phyloP scores from a whole-genome alignment of 1,140 invertebrate species.

The Drosophila pandora region DNA sequence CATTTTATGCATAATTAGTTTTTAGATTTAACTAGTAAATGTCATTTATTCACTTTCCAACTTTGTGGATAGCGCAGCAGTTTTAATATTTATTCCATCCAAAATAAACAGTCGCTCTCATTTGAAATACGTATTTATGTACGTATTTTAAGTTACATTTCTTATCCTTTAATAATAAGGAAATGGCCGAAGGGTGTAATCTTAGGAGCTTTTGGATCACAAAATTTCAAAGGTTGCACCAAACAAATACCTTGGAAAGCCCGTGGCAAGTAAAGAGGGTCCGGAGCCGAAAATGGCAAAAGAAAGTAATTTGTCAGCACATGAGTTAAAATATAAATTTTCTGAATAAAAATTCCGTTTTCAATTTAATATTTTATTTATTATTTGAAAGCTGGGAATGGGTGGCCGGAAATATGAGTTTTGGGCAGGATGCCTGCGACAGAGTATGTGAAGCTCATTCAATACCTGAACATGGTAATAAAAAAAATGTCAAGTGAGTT shows the following conservation, averaged over 20 bases:
- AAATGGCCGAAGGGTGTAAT: conserved; percentile 53
- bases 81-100: neutral
- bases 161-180: conserved; percentile 28
- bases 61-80: neutral
- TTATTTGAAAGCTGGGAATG: conserved; percentile 29
- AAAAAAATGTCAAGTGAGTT: conserved; percentile 37
- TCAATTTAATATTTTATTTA: conserved; percentile 59
- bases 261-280: neutral
- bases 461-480: conserved; percentile 56
- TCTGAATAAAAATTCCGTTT: conserved; percentile 53
- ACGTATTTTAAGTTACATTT: conserved; percentile 16
- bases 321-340: conserved; percentile 44
- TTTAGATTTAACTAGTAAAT: conserved; percentile 70
- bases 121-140: neutral
- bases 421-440: conserved; percentile 37
- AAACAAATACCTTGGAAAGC: conserved; percentile 13
- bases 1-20: conserved; percentile 83
- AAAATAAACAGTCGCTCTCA: neutral
- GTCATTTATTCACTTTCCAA: conserved; percentile 74
- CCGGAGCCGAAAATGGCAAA: conserved; percentile 11
- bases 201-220: conserved; percentile 49
- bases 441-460: conserved; percentile 41
- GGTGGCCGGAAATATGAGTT: conserved; percentile 50
- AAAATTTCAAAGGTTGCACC: conserved; percentile 59
- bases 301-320: conserved; percentile 43